Conservation (phyloP, 2,888 invertebrate species). For the Meiosimyza platycephala region DNA sequence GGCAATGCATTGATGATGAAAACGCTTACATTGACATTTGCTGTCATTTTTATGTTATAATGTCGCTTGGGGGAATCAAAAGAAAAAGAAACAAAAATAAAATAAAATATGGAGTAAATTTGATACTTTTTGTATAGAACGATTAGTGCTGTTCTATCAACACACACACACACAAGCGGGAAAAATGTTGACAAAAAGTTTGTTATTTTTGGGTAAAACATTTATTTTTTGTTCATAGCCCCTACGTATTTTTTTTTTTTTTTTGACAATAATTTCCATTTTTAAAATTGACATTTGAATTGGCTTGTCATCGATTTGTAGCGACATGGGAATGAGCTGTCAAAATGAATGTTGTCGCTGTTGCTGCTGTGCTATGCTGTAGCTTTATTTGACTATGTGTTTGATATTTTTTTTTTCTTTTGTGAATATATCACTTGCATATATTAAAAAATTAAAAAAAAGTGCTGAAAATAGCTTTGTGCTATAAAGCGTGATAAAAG, state of each 20-base stretch:
- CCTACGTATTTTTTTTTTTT: neutral
- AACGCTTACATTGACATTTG: constrained; percentile 28
- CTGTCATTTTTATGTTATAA: constrained; percentile 23
- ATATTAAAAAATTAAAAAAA: neutral
- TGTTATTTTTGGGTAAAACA: neutral
- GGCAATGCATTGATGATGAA: neutral
- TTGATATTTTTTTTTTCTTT: constrained; percentile 4
- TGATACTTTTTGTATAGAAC: constrained; percentile 29
- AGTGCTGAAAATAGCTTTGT: neutral
- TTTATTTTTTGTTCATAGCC: neutral
- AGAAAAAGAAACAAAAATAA: neutral
- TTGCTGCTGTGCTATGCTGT: no score
- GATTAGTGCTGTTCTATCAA: constrained; percentile 16
- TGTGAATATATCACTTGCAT: neutral
- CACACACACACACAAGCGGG: no score
- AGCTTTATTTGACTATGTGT: neutral
- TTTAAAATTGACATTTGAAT: constrained; percentile 21
- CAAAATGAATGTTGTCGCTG: neutral
- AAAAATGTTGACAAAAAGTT: no score
- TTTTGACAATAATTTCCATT: constrained; percentile 1
- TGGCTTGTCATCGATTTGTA: constrained; percentile 33
- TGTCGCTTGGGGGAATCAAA: neutral
- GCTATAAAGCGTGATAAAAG: neutral
- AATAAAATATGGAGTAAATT: constrained; percentile 21
- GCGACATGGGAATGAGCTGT: constrained; percentile 15